These are phyloP conservation scores for Ostrea denselamellosa DNA, from an alignment of 1,140 invertebrate genomes.

Conservation along the genomic window DNA sequence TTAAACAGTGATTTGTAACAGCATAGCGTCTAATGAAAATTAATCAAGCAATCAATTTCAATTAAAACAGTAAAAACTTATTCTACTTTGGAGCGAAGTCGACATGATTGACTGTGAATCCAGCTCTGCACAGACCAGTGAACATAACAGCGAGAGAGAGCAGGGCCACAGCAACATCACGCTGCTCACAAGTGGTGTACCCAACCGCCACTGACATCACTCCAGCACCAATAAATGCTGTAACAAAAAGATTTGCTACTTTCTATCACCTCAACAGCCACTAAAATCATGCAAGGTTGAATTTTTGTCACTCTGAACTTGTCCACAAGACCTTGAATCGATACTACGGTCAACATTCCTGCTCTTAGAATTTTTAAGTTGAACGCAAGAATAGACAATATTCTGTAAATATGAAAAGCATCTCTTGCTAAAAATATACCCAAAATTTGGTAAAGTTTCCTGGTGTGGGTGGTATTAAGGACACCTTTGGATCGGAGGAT, in stretches of 20 bases:
- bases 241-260: conserved; percentile 29
- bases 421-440: background rate
- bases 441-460: conserved; percentile 80
- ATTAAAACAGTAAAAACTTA: background rate
- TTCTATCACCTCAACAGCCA: background rate
- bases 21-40: background rate
- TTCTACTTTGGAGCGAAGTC: conserved; percentile 88
- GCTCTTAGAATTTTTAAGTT: too few relatives aligned
- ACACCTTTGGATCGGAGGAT: conserved; percentile 83
- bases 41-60: background rate
- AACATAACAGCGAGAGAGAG: conserved; percentile 69
- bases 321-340: too few relatives aligned
- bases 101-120: conserved; percentile 90
- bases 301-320: too few relatives aligned
- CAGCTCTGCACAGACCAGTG: conserved; percentile 78
- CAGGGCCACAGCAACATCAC: conserved; percentile 64
- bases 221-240: conserved; percentile 66
- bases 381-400: too few relatives aligned
- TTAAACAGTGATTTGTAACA: background rate
- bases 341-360: too few relatives aligned
- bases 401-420: too few relatives aligned
- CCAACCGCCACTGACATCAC: conserved; percentile 63
- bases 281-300: too few relatives aligned
- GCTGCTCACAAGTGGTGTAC: conserved; percentile 64
- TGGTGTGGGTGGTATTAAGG: conserved; percentile 80